Evolutionary conservation across 2,797 vertebrate genomes (phyloP).

Genomic region (Helostoma temminkii): DNA sequence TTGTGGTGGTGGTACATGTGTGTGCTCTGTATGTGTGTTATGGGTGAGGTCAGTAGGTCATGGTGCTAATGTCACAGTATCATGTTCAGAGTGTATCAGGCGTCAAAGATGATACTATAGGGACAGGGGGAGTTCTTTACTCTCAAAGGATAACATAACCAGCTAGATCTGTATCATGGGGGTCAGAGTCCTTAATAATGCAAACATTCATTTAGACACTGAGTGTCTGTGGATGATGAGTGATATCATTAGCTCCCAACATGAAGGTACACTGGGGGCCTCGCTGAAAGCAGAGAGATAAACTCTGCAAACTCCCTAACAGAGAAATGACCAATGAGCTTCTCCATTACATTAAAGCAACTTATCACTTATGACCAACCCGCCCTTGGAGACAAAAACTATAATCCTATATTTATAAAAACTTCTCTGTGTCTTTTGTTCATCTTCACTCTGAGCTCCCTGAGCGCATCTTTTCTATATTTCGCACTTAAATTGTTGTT

Average conservation of each 20-base stretch:
- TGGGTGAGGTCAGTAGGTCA: constrained; percentile 24
- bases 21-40: neutral
- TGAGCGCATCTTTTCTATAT: neutral
- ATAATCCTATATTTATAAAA: constrained; percentile 20
- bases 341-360: constrained; percentile 32
- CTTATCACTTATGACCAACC: constrained; percentile 26
- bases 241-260: constrained; percentile 31
- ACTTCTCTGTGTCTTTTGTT: neutral
- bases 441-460: neutral
- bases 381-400: constrained; percentile 8
- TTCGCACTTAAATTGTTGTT: constrained; percentile 1
- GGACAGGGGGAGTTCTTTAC: neutral
- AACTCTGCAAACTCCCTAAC: neutral
- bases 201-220: constrained; percentile 18
- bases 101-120: constrained; percentile 39
- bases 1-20: neutral
- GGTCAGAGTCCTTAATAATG: constrained; percentile 53
- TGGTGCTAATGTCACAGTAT: constrained; percentile 34
- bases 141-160: constrained; percentile 13
- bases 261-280: neutral
- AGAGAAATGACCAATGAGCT: constrained; percentile 34
- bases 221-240: constrained; percentile 7
- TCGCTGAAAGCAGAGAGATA: neutral
- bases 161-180: constrained; percentile 14
- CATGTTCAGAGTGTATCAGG: constrained; percentile 28